A percentile compares a stretch with the other conserved stretches of the same genome.
These are phyloP conservation scores for Melanotaenia parkinsoni DNA, from an alignment of 2,797 vertebrate species.

Conservation along the genomic window DNA sequence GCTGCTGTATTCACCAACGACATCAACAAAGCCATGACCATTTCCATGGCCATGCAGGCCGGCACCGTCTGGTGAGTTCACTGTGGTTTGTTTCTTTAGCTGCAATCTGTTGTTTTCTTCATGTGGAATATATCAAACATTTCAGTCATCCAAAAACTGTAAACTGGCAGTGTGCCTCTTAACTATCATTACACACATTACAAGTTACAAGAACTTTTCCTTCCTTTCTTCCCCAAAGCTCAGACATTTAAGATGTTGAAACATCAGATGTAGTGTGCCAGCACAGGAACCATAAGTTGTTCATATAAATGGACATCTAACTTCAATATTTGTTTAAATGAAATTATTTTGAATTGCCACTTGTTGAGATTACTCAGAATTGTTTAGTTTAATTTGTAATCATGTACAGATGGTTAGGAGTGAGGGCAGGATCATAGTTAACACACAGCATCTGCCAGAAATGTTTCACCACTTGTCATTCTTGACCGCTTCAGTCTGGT, in stretches of 20 bases:
- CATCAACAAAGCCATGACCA: conserved; percentile 96
- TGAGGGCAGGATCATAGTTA: conserved; percentile 43
- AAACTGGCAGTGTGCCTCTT: conserved; percentile 56
- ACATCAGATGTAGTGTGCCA: conserved; percentile 26
- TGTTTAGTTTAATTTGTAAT: conserved; percentile 65
- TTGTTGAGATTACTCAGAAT: conserved; percentile 54
- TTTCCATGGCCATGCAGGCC: conserved; percentile 95
- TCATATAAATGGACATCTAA: conserved; percentile 44
- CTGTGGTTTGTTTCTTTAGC: conserved; percentile 39
- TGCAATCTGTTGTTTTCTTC: conserved; percentile 60
- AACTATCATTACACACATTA: conserved; percentile 60
- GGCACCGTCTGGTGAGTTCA: conserved; percentile 95
- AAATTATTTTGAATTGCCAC: conserved; percentile 53
- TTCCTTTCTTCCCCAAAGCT: conserved; percentile 44
- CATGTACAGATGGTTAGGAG: conserved; percentile 60
- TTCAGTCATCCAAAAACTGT: conserved; percentile 49
- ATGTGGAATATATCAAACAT: conserved; percentile 61
- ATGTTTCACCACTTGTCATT: conserved; percentile 57
- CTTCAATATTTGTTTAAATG: conserved; percentile 60
- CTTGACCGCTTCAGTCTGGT: conserved; percentile 44
- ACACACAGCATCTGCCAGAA: conserved; percentile 56
- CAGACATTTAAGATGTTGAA: conserved; percentile 52
- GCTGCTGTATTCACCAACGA: conserved; percentile 96
- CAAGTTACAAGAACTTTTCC: conserved; percentile 55
- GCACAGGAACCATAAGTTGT: conserved; percentile 35